phyloP scores from a whole-genome alignment of 2,113 vertebrate genomes.

The Saimiri boliviensis region DNA sequence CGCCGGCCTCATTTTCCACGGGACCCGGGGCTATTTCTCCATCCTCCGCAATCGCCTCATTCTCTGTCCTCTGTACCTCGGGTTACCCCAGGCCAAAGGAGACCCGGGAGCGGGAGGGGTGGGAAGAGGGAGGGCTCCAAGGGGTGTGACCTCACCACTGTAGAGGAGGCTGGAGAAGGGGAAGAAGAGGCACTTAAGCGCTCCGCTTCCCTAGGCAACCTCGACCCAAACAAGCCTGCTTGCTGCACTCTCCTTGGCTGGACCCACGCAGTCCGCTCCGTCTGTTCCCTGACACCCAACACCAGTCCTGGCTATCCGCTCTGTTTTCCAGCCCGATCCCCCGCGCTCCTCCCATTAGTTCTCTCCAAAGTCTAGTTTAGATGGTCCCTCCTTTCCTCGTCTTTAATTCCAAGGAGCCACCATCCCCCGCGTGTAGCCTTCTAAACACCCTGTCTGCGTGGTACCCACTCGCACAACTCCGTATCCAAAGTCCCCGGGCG shows the following conservation, averaged over 20 bases:
- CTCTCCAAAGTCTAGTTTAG: not conserved
- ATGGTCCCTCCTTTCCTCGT: not conserved
- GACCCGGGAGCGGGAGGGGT: not conserved
- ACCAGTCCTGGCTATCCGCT: not conserved
- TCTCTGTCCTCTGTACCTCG: not conserved
- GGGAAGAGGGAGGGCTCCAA: not conserved
- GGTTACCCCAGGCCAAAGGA: not conserved
- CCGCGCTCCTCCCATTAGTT: not conserved
- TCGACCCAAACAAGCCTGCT: slow-evolving; percentile 35
- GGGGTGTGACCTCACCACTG: slow-evolving; percentile 64
- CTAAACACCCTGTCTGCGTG: not conserved
- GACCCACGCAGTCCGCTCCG: not conserved
- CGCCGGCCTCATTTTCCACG: slow-evolving; percentile 74
- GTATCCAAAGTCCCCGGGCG: not conserved
- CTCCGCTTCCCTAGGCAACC: slow-evolving; percentile 62
- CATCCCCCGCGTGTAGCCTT: not conserved
- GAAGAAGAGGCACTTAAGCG: slow-evolving; percentile 48
- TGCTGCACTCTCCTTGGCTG: not conserved
- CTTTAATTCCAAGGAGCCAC: not conserved
- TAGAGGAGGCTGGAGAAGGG: slow-evolving; percentile 35
- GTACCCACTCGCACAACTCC: not conserved
- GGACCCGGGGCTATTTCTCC: slow-evolving; percentile 19
- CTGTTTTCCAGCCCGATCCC: not conserved
- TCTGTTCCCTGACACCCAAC: not conserved
- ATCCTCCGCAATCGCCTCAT: slow-evolving; percentile 9